Evolutionary conservation across 1,140 invertebrate genomes (phyloP).

Genomic region (Andricus grossulariae): DNA sequence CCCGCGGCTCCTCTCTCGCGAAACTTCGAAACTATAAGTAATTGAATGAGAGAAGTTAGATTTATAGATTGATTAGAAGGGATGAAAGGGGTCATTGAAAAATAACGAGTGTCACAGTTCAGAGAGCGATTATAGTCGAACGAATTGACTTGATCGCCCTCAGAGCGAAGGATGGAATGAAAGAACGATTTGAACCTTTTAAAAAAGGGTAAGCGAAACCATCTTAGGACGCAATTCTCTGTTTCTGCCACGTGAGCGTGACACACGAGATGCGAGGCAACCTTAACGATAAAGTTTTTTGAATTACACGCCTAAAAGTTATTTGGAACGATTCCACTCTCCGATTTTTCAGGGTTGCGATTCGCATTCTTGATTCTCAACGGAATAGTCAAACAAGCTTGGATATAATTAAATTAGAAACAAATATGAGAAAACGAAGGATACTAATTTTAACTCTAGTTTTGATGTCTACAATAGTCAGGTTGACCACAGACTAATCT

Average conservation of each 20-base stretch:
- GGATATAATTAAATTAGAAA: no score
- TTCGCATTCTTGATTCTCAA: neutral
- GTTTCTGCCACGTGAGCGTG: conserved; percentile 14
- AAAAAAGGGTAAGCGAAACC: conserved; percentile 14
- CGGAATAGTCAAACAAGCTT: neutral
- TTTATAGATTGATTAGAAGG: conserved; percentile 12
- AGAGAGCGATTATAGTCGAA: conserved; percentile 25
- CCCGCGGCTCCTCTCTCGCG: no score
- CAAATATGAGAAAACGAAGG: no score
- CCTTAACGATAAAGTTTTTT: neutral
- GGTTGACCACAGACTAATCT: no score
- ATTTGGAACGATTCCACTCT: conserved; percentile 22
- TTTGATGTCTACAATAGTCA: no score
- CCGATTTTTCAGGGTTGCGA: conserved; percentile 12
- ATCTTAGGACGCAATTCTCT: conserved; percentile 15
- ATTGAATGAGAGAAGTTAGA: neutral
- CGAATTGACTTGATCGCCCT: conserved; percentile 24
- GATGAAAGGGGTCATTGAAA: conserved; percentile 9
- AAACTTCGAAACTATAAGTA: neutral
- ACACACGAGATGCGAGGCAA: conserved; percentile 21
- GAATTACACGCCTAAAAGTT: conserved; percentile 6
- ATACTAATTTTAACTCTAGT: no score
- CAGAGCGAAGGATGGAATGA: conserved; percentile 21
- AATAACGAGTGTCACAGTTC: conserved; percentile 13
- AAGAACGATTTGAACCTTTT: conserved; percentile 25